These are phyloP conservation scores for Thunnus maccoyii DNA, from an alignment of 2,113 vertebrate genomes.

Conservation along the genomic window DNA sequence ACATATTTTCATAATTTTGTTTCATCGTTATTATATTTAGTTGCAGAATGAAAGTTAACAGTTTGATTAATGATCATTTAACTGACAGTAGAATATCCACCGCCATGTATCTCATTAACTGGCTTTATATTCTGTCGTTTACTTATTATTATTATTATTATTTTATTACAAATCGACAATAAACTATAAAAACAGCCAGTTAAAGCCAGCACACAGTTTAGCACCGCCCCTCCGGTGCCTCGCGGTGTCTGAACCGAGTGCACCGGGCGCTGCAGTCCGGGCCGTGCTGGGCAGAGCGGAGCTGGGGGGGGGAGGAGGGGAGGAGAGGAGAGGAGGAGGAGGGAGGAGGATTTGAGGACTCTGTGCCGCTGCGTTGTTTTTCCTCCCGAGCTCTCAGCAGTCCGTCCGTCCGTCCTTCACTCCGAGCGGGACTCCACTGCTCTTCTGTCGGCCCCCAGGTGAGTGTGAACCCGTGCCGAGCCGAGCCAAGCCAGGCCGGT, in stretches of 20 bases:
- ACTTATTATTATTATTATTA: too few species aligned
- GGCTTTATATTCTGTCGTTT: too few species aligned
- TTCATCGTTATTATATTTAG: too few species aligned
- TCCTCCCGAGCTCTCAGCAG: slow-evolving; percentile 38
- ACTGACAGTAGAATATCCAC: too few species aligned
- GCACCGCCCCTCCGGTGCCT: slow-evolving; percentile 18
- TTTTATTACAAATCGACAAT: too few species aligned
- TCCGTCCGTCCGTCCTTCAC: slow-evolving; percentile 59
- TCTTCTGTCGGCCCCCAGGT: slow-evolving; percentile 66
- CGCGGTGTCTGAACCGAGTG: neutral
- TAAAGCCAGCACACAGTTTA: neutral
- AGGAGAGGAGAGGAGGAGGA: slow-evolving; percentile 48
- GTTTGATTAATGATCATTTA: too few species aligned
- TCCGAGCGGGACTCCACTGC: slow-evolving; percentile 62
- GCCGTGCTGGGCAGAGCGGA: slow-evolving; percentile 25
- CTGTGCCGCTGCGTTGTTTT: slow-evolving; percentile 52
- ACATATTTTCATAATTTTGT: too few species aligned
- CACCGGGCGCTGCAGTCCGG: slow-evolving; percentile 59
- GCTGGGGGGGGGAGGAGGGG: slow-evolving; percentile 24
- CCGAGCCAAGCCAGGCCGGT: neutral
- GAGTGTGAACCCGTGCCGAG: slow-evolving; percentile 26
- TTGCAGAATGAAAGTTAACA: too few species aligned
- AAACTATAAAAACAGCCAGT: neutral
- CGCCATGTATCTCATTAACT: too few species aligned
- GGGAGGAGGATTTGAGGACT: slow-evolving; percentile 62